These are phyloP conservation scores for Neuroterus valhalla DNA, from an alignment of 1,140 invertebrate species.

Conservation along the genomic window DNA sequence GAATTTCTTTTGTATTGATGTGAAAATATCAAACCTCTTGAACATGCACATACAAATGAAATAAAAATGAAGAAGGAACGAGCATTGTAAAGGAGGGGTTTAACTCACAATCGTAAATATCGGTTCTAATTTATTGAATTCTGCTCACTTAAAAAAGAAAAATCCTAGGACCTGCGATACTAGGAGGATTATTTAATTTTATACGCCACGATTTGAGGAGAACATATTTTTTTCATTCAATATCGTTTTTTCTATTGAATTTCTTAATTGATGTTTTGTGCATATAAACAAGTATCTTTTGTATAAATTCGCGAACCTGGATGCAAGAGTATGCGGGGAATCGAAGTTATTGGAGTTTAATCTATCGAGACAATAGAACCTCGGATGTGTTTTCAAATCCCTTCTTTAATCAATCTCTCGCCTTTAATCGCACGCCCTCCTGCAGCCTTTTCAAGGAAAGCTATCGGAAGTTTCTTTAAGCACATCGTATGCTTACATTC, in stretches of 20 bases:
- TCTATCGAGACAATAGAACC: not conserved
- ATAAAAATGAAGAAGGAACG: not conserved
- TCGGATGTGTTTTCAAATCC: not conserved
- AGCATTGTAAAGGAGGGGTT: not conserved
- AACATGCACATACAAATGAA: not conserved
- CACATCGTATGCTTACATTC: too few relatives aligned
- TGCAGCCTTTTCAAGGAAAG: not conserved
- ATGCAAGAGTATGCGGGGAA: not conserved
- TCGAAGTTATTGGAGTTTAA: not conserved
- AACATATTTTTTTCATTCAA: not conserved
- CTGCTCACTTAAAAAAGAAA: not conserved
- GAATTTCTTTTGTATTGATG: not conserved
- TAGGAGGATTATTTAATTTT: not conserved
- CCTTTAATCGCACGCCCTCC: constrained; percentile 1
- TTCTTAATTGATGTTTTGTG: not conserved
- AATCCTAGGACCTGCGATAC: not conserved
- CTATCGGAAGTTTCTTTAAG: too few relatives aligned
- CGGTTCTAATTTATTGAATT: constrained; percentile 17
- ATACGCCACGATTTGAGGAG: not conserved
- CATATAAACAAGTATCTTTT: too few relatives aligned
- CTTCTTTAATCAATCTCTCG: constrained; percentile 14
- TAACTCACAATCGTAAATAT: constrained; percentile 5
- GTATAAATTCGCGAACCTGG: too few relatives aligned
- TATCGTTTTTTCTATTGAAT: not conserved
- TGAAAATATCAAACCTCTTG: not conserved